Conservation (phyloP, 2,797 vertebrate species). For the Catostomus latipinnis region DNA sequence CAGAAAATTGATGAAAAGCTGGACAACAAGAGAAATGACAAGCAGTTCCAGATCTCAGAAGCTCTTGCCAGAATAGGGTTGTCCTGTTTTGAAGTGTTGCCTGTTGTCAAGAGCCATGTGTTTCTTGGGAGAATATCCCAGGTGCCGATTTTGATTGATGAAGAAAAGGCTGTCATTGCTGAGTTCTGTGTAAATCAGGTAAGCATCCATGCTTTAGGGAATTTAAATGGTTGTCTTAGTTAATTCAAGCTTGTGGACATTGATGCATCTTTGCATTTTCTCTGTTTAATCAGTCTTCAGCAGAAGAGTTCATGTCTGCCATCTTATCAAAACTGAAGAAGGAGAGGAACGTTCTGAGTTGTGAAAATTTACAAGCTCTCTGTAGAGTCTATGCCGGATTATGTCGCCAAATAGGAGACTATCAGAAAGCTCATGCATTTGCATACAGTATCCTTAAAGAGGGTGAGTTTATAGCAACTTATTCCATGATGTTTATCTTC, state of each 20-base stretch:
- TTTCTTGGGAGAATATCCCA: conserved; percentile 83
- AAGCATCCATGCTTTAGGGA: conserved; percentile 47
- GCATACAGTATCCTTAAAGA: conserved; percentile 90
- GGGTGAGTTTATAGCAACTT: conserved; percentile 73
- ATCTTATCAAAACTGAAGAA: conserved; percentile 85
- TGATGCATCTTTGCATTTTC: conserved; percentile 6
- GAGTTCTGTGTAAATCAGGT: conserved; percentile 85
- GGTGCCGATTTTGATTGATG: conserved; percentile 87
- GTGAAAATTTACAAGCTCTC: conserved; percentile 81
- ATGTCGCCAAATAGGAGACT: conserved; percentile 85
- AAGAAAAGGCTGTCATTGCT: conserved; percentile 88
- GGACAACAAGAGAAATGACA: conserved; percentile 17
- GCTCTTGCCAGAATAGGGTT: conserved; percentile 78
- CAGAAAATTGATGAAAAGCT: not conserved
- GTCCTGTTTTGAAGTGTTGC: conserved; percentile 88
- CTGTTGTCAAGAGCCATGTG: conserved; percentile 87
- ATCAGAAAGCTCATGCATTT: conserved; percentile 86
- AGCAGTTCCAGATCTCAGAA: conserved; percentile 36
- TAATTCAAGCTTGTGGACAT: not conserved
- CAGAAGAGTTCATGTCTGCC: conserved; percentile 78
- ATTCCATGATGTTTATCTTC: not conserved
- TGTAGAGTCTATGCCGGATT: conserved; percentile 90
- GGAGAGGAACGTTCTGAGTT: conserved; percentile 72
- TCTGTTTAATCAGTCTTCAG: conserved; percentile 68
- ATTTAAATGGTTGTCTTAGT: not conserved